phyloP scores from a whole-genome alignment of 2,113 vertebrate genomes.

The Mionectes macconnelli region DNA sequence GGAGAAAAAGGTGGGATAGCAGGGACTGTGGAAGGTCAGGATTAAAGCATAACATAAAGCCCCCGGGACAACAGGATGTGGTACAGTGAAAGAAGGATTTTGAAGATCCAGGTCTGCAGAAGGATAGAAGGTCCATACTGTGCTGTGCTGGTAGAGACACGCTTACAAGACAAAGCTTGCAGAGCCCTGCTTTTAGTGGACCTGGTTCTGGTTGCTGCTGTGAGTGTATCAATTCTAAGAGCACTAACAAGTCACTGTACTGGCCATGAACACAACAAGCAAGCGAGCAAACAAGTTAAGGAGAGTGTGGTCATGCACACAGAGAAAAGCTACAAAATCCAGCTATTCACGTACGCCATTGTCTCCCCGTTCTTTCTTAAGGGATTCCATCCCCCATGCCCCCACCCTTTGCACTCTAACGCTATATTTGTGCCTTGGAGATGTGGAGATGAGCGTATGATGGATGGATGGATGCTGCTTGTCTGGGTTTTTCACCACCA shows the following conservation, averaged over 20 bases:
- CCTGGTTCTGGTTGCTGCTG: background rate
- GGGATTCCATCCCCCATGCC: slow-evolving; percentile 56
- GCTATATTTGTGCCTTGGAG: slow-evolving; percentile 70
- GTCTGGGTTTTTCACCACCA: slow-evolving; percentile 78
- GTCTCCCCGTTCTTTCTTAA: slow-evolving; percentile 44
- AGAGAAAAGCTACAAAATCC: background rate
- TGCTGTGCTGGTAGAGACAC: background rate
- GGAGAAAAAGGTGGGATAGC: background rate
- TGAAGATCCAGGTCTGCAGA: background rate
- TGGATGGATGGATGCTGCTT: slow-evolving; percentile 80
- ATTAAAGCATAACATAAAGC: background rate
- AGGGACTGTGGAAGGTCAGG: background rate
- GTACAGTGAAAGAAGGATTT: background rate
- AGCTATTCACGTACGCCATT: background rate
- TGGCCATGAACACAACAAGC: background rate
- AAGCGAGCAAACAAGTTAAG: background rate
- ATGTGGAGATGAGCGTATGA: slow-evolving; percentile 71
- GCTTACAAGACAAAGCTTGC: background rate
- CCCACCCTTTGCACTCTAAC: slow-evolving; percentile 48
- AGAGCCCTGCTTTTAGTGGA: background rate
- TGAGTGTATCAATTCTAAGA: background rate
- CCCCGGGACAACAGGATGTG: background rate
- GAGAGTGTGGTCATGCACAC: background rate
- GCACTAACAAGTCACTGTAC: background rate
- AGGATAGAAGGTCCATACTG: background rate